Evolutionary conservation across 2,888 invertebrate species (phyloP), one percentile per base, ranked within the genome.

Genomic region (Lycophotia porphyrea): DNA sequence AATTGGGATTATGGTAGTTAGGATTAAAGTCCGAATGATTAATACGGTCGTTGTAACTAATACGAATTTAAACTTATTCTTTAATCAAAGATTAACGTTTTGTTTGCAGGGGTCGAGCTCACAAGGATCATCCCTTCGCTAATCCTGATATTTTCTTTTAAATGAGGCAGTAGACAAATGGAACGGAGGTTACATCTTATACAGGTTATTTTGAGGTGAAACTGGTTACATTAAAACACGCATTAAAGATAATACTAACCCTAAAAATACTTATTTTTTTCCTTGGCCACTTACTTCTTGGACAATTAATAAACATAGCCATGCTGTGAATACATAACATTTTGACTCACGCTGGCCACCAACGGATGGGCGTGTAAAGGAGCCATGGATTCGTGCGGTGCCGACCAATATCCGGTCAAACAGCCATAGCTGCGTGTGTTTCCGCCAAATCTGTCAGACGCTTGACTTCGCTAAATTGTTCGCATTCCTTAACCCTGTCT

Each of bases 61-160:
- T 82, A 64, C 77, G 74, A 80, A 68, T 74, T 84, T 83, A 82
- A 82, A 79, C 74, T 83, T 75, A 67, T 83, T 82, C 79, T 83
- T 82, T 83, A 79, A 78, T 83, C 66, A 70, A 72, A 78, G 73
- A 81, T 74, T 81, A 81, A 76, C 70, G 69, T 70, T 81, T 79
- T 79, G 70, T 80, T 90, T 93, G 76, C 94, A 97, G 97, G 71
- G 94, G 93, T 52, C 79, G 87, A 64, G 95, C 94, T 42, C 97
- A 97, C 91, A 95, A 95, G 72, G 89, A 96, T 86, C 96, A 97
- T 93, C 97, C 97, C 7, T 97, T 97, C 74, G 93, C 92, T 84
- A 93, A 96, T 60, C 81, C 86, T 11, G 76, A 77, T 82, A 76
- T 82, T 66, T 74, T 70, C 64, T 88, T 88, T 72, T 82, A 80